Conservation (phyloP, 2,113 vertebrate genomes). For the Carlito syrichta region DNA sequence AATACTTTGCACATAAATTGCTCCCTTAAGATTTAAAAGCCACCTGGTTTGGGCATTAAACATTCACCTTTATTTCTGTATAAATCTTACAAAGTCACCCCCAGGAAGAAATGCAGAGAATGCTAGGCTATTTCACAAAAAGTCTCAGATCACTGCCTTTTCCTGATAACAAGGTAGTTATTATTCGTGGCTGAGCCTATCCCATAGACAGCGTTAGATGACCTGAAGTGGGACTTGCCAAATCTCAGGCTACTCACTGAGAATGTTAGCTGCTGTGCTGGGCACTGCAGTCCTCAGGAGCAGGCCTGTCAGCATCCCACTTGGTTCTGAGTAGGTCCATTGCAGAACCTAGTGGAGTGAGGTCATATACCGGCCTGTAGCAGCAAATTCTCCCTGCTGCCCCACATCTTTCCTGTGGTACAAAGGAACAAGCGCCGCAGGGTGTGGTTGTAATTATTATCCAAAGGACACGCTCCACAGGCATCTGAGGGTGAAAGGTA, state of each 20-base stretch:
- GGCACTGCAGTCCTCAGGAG: background rate
- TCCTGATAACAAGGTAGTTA: background rate
- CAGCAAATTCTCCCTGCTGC: background rate
- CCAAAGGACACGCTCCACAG: conserved; percentile 9
- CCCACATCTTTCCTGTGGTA: background rate
- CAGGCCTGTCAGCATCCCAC: background rate
- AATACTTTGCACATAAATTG: background rate
- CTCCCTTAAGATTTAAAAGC: background rate
- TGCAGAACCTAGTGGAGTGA: background rate
- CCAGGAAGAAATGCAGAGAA: background rate
- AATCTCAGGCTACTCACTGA: background rate
- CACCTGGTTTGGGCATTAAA: background rate
- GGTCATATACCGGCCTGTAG: background rate
- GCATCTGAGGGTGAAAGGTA: background rate
- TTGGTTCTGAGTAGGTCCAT: background rate
- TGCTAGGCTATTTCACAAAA: background rate
- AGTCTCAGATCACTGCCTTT: background rate
- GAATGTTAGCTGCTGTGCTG: background rate
- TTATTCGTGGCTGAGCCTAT: background rate
- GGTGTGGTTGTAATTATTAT: background rate
- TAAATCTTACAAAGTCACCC: background rate
- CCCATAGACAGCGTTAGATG: background rate
- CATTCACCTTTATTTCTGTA: background rate
- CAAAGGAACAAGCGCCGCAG: background rate
- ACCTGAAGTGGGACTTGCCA: background rate